These are phyloP conservation scores for Kryptolebias ocellatus DNA, from an alignment of 2,797 vertebrate species.

Conservation along the genomic window DNA sequence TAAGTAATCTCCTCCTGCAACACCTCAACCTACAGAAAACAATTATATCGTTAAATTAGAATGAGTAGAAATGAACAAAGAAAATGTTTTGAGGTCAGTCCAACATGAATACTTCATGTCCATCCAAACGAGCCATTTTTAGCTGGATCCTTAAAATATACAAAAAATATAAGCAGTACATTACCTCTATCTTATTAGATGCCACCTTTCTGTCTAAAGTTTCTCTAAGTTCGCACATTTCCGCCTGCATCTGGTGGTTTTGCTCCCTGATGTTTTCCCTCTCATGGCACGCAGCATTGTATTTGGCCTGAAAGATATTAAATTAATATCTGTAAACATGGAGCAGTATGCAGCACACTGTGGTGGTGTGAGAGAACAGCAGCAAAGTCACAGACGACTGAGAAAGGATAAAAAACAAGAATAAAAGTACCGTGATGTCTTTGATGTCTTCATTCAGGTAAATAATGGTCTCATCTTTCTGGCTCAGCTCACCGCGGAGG, in stretches of 20 bases:
- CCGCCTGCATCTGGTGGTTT: conserved; percentile 79
- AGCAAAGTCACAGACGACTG: not conserved
- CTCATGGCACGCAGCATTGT: conserved; percentile 79
- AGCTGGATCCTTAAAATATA: not conserved
- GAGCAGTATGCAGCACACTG: not conserved
- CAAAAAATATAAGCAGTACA: not conserved
- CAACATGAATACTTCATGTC: no score
- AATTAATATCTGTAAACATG: conserved; percentile 1
- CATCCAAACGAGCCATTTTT: no score
- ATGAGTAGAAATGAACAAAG: no score
- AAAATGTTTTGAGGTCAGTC: no score
- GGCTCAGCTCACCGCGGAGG: conserved; percentile 83
- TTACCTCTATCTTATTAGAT: conserved; percentile 91
- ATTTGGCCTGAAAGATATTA: conserved; percentile 82
- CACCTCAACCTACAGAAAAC: conserved; percentile 85
- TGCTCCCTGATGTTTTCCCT: conserved; percentile 81
- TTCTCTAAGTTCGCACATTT: conserved; percentile 87
- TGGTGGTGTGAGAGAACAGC: not conserved
- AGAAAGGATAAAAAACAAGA: not conserved
- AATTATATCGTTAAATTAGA: conserved; percentile 1
- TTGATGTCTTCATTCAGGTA: conserved; percentile 86
- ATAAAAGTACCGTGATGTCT: conserved; percentile 84
- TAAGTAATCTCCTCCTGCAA: conserved; percentile 90
- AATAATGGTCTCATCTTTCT: conserved; percentile 85
- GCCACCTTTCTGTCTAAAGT: conserved; percentile 79